A percentile compares a stretch with the other conserved stretches of the same genome.
Evolutionary conservation across 2,888 invertebrate species (phyloP).

Genomic region (Apotomis capreana): DNA sequence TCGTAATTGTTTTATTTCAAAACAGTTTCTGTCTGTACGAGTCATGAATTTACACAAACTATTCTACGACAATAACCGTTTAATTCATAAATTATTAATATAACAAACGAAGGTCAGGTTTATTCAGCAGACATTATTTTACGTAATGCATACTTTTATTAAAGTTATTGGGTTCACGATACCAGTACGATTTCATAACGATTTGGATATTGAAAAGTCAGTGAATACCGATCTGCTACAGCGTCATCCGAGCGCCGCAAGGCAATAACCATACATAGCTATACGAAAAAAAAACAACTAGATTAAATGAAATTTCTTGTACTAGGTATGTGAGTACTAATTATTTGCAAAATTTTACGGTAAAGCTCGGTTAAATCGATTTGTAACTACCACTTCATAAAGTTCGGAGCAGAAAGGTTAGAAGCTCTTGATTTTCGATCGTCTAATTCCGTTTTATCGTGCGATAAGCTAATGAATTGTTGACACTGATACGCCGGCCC

Average conservation of each 20-base stretch:
- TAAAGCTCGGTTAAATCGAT: neutral
- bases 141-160: conserved; percentile 1
- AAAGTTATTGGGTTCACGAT: too few relatives aligned
- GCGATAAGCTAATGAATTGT: conserved; percentile 40
- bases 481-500: conserved; percentile 30
- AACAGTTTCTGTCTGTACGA: neutral
- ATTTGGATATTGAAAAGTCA: too few relatives aligned
- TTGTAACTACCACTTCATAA: neutral
- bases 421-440: conserved; percentile 12
- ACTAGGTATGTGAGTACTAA: neutral
- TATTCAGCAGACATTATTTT: neutral
- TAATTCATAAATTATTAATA: neutral
- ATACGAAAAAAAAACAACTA: too few relatives aligned
- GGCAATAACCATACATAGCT: too few relatives aligned
- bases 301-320: too few relatives aligned
- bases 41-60: neutral
- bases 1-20: neutral
- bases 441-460: conserved; percentile 30
- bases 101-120: neutral
- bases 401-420: neutral
- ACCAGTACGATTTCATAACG: too few relatives aligned
- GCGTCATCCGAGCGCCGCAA: too few relatives aligned
- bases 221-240: too few relatives aligned
- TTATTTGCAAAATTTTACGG: neutral
- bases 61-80: neutral